Conservation (phyloP, 2,113 vertebrate species). For the Aleadryas rufinucha region DNA sequence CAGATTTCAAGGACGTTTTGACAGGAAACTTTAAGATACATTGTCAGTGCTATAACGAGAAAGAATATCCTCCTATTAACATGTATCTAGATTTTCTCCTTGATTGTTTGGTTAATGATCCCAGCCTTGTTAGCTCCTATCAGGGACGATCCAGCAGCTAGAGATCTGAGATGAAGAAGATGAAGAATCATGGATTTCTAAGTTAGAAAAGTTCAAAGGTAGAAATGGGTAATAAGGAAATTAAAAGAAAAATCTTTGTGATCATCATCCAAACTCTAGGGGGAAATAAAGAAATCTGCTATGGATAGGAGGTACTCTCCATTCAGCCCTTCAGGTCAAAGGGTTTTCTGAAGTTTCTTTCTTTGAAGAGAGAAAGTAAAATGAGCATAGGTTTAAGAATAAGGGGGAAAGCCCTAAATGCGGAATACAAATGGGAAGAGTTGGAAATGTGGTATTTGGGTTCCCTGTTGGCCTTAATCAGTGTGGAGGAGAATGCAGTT, state of each 20-base stretch:
- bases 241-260: conserved; percentile 31
- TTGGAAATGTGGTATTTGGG: background rate
- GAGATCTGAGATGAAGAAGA: background rate
- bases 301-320: background rate
- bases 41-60: background rate
- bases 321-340: background rate
- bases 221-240: conserved; percentile 20
- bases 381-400: background rate
- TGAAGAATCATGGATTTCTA: conserved; percentile 5
- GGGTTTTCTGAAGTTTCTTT: background rate
- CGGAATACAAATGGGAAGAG: background rate
- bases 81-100: conserved; percentile 36
- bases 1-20: conserved; percentile 55
- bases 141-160: background rate
- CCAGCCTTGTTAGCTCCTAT: background rate
- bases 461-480: background rate
- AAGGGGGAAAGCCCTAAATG: background rate
- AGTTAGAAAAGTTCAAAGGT: conserved; percentile 39
- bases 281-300: background rate
- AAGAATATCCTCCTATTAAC: conserved; percentile 33
- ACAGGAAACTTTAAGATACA: conserved; percentile 13
- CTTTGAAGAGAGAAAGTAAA: background rate
- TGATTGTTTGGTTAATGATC: conserved; percentile 41
- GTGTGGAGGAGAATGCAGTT: background rate
- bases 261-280: conserved; percentile 22